Evolutionary conservation across 1,140 invertebrate genomes (phyloP), one percentile per base, ranked within the genome.

Genomic region (Drosophila nasuta): DNA sequence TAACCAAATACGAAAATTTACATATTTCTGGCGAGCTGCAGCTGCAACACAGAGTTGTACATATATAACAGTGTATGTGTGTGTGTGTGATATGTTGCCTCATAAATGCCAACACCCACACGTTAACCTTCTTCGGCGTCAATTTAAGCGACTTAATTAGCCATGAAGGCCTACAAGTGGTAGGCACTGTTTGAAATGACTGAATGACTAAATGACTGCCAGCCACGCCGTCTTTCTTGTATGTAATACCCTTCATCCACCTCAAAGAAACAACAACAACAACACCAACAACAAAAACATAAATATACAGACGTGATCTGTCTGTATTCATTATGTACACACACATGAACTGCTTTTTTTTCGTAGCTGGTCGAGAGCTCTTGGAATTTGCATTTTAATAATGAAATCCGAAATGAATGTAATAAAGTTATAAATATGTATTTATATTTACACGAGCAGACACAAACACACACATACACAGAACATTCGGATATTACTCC

Each of bases 81-180:
- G 35, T 51, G 35, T 52, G 38, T 66, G 17, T 62, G 60, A 45
- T 68, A 15, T 85, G 83, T 87, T 88, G 59, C 76, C 79, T 67
- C 83, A 82, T 75, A 78, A 75, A 81, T 74, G 85, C 77, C 83
- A 70, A 81, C 83, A 78, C 83, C 83, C 85, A 88, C 83, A 73
- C 56, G 59, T 71, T 89, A 79, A 89, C 83, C 83, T 88, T 88
- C 85, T 79, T 74, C 46, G 62, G 63, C 80, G 60, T 87, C 77
- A 73, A 66, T 75, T 79, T 73, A 69, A 85, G 71, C 77, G 25
- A 89, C 77, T 89, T 88, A 88, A 88, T 88, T 88, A 85, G 78
- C 81, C 81, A 89, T 89, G 83, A 88, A 88, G 85, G 83, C 83
- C 85, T 77, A 60, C 76, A 64, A 81, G 63, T 71, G 72, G 46